These are phyloP conservation scores for Harmothoe impar DNA, from an alignment of 2,888 invertebrate species.

Conservation along the genomic window DNA sequence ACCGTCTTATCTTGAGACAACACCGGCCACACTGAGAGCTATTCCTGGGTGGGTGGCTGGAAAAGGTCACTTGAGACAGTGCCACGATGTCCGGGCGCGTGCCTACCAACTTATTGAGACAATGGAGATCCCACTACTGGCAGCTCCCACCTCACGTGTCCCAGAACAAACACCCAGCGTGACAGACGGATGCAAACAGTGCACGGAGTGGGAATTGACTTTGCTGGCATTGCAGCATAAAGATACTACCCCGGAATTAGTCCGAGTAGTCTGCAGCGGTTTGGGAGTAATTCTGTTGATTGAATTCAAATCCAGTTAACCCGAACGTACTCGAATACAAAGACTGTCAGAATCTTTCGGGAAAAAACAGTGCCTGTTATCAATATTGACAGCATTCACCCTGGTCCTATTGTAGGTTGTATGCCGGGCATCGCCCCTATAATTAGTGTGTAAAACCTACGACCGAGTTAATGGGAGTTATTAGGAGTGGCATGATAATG, in stretches of 20 bases:
- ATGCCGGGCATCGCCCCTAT: too few relatives aligned
- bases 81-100: neutral
- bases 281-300: neutral
- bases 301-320: neutral
- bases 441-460: too few relatives aligned
- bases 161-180: too few relatives aligned
- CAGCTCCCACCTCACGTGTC: too few relatives aligned
- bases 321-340: neutral
- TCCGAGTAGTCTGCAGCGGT: neutral
- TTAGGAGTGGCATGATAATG: too few relatives aligned
- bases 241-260: neutral
- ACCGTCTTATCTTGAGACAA: conserved; percentile 3
- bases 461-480: too few relatives aligned
- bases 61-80: conserved; percentile 17
- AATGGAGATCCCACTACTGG: neutral
- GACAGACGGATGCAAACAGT: too few relatives aligned
- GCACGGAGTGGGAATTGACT: neutral
- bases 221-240: neutral
- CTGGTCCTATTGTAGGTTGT: too few relatives aligned
- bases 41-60: conserved; percentile 1
- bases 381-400: too few relatives aligned
- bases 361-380: too few relatives aligned
- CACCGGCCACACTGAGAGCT: neutral
- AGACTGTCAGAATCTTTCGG: too few relatives aligned
- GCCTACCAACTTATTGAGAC: conserved; percentile 6